Base-by-base conservation (phyloP, 2,797 vertebrate species). In the Gadopsis marmoratus region DNA sequence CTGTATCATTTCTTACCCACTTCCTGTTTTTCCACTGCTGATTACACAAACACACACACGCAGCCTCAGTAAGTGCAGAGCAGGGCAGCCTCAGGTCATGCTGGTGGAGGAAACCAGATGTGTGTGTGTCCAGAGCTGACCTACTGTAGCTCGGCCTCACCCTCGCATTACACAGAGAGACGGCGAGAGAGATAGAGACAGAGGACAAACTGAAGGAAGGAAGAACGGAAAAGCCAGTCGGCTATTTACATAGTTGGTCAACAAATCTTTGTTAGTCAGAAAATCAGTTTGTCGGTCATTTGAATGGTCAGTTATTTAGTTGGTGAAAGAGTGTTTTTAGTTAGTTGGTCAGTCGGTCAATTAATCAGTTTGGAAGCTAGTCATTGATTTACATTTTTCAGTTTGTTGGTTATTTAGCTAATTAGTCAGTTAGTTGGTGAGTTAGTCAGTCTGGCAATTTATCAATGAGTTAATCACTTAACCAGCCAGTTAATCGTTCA, bases 151-250 rank as follows among this genome's bases (percentile, higher is more conserved):
- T 70, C 5, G 2, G 76, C 89, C 71, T 55, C 88, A 82, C 89
- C 89, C 83, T 82, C 78, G 86, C 68, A 70, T 82, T 65, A 88
- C 78, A 84, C 78, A 85, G 35, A 59, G 37, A 69, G 54, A 54
- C 31, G 59, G 9, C 37, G 10, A 58, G 29, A 55, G 62, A 60
- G 50, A 50, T 39, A 51, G 14, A 14, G 41, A 63, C 29, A 68
- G 60, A 51, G 41, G 55, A 81, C 47, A 76, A 54, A 56, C 17
- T 45, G 26, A 26, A 50, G 7, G 41, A 23, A 74, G 55, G 78
- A 83, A 76, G 31, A 45, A 45, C 5, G 59, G 47, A 41, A 71
- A 9, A 77, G 50, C 50, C 7, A 33, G 10, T 60, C 59, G 59
- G 45, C 16, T 31, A 51, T 31, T 59, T 4, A 13, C 21, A n/a